A percentile compares a stretch with the other conserved stretches of the same genome.
phyloP scores from a whole-genome alignment of 37 sponge, comb jelly and placozoan genomes.

The Chondrosia reniformis region DNA sequence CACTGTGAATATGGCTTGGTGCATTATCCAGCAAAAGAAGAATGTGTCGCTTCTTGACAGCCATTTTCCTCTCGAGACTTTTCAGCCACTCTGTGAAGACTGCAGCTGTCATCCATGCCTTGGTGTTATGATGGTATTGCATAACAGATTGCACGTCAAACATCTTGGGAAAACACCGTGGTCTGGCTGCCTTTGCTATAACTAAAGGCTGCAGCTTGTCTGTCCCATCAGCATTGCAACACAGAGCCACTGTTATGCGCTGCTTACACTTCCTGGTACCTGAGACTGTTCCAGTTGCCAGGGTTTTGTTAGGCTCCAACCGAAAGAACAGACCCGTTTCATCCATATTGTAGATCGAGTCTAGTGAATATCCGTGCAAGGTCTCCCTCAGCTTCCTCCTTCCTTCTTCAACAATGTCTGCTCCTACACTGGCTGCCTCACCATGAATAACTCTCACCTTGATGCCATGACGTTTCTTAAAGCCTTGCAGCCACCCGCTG shows the following conservation, averaged over 20 bases:
- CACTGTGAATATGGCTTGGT: conserved; percentile 3
- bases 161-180: conserved; percentile 17
- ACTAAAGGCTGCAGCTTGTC: conserved; percentile 32
- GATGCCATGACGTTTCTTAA: conserved; percentile 20
- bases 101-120: conserved; percentile 18
- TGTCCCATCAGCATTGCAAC: conserved; percentile 28
- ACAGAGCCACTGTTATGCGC: no score
- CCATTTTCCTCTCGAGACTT: background rate
- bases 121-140: conserved; percentile 7
- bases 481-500: conserved; percentile 20
- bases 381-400: background rate
- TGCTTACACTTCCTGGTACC: conserved; percentile 16
- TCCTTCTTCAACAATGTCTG: background rate
- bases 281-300: conserved; percentile 18
- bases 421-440: conserved; percentile 14
- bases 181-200: conserved; percentile 22
- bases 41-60: background rate
- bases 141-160: conserved; percentile 20
- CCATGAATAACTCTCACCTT: background rate
- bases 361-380: background rate
- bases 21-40: conserved; percentile 7
- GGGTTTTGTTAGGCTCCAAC: conserved; percentile 17
- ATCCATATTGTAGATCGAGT: background rate
- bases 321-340: conserved; percentile 17
- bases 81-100: no score